phyloP scores from a whole-genome alignment of 2,113 vertebrate genomes.

The Zosterops borbonicus region DNA sequence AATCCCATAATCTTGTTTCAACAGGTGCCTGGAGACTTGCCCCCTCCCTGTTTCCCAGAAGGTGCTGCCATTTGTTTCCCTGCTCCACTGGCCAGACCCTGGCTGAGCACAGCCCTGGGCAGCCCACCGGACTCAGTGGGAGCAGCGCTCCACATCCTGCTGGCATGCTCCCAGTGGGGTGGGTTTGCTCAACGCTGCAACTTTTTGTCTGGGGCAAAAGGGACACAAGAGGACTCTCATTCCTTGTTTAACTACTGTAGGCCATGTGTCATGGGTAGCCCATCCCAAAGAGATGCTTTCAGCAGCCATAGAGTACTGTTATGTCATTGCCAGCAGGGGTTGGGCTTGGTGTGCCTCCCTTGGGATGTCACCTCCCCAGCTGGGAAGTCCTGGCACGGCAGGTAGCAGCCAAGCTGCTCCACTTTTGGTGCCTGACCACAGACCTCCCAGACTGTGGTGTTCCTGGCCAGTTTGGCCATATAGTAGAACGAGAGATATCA shows the following conservation, averaged over 20 bases:
- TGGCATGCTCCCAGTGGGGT: fast-evolving
- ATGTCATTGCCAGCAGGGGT: fast-evolving
- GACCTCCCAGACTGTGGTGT: fast-evolving
- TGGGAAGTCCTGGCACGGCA: background rate
- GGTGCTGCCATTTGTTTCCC: background rate
- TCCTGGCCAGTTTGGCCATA: background rate
- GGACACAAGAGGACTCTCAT: background rate
- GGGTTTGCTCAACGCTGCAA: fast-evolving
- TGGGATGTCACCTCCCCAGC: background rate
- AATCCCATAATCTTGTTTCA: background rate
- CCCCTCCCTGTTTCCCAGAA: background rate
- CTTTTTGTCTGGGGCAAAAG: conserved; percentile 26
- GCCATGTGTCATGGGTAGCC: background rate
- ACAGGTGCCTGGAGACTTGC: background rate
- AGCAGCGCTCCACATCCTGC: background rate
- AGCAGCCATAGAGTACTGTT: background rate
- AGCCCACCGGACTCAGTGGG: fast-evolving
- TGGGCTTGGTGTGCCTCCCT: background rate
- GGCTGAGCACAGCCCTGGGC: background rate
- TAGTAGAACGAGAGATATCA: background rate
- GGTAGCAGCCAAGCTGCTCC: background rate
- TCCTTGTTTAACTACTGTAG: background rate
- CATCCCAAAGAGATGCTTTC: background rate
- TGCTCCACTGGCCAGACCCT: fast-evolving
- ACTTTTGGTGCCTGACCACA: background rate